Conservation (phyloP, 2,797 vertebrate species). For the Morus bassanus region DNA sequence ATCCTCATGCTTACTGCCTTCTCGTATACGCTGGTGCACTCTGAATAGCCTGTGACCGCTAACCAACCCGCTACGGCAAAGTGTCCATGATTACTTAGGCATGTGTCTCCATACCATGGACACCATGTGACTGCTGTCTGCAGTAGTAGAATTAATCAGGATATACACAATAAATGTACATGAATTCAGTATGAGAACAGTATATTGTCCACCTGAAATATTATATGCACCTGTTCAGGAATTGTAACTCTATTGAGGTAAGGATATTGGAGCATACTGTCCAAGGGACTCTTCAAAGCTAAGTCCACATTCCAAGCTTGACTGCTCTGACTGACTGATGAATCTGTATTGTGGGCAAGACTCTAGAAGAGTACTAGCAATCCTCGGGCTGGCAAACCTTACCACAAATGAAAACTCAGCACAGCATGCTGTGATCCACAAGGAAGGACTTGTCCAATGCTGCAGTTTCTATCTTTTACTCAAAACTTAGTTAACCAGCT, state of each 20-base stretch:
- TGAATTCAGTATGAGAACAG: not conserved
- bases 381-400: not conserved
- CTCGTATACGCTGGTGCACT: not conserved
- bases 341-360: not conserved
- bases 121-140: not conserved
- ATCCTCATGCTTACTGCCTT: not conserved
- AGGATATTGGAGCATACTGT: not conserved
- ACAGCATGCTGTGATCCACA: not conserved
- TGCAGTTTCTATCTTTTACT: not conserved
- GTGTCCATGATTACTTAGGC: not conserved
- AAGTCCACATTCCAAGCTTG: not conserved
- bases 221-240: not conserved
- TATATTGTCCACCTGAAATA: conserved; percentile 5
- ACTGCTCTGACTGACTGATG: not conserved
- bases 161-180: not conserved
- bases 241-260: not conserved
- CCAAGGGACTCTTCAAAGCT: not conserved
- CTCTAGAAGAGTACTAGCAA: not conserved
- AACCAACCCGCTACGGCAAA: not conserved
- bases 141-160: not conserved
- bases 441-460: not conserved
- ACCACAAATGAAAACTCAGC: not conserved
- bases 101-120: not conserved
- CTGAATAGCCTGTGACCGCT: not conserved
- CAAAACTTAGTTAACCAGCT: not conserved